phyloP scores from a whole-genome alignment of 1,140 invertebrate genomes.

The Bombus huntii region DNA sequence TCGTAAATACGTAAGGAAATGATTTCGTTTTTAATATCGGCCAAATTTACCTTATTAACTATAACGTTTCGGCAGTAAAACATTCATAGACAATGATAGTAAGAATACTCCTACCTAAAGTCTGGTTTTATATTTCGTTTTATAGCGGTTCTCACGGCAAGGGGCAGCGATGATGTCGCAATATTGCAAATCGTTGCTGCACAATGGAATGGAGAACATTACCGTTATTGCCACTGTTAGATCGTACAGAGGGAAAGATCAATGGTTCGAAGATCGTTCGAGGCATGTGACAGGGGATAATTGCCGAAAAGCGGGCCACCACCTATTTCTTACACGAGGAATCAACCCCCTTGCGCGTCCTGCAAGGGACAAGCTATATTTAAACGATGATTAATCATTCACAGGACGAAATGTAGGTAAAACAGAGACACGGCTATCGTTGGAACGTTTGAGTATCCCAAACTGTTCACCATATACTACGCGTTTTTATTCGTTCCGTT shows the following conservation, averaged over 20 bases:
- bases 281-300: slow-evolving; percentile 61
- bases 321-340: slow-evolving; percentile 30
- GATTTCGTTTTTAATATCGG: neutral
- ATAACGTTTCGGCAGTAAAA: neutral
- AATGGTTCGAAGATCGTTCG: slow-evolving; percentile 49
- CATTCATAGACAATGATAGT: neutral
- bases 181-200: slow-evolving; percentile 11
- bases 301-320: slow-evolving; percentile 40
- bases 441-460: too few relatives aligned
- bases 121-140: neutral
- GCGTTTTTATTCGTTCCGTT: slow-evolving; percentile 40
- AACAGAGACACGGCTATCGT: neutral
- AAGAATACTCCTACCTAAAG: neutral
- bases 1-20: neutral
- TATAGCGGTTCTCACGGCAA: slow-evolving; percentile 1
- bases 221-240: slow-evolving; percentile 46
- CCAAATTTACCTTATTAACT: neutral
- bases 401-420: slow-evolving; percentile 62
- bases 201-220: slow-evolving; percentile 5
- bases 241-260: slow-evolving; percentile 56
- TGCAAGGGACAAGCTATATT: slow-evolving; percentile 70
- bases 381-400: slow-evolving; percentile 80
- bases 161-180: neutral
- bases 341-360: slow-evolving; percentile 46
- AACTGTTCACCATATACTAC: neutral